These are phyloP conservation scores for Erethizon dorsatum DNA, from an alignment of 2,797 vertebrate genomes.

Conservation along the genomic window DNA sequence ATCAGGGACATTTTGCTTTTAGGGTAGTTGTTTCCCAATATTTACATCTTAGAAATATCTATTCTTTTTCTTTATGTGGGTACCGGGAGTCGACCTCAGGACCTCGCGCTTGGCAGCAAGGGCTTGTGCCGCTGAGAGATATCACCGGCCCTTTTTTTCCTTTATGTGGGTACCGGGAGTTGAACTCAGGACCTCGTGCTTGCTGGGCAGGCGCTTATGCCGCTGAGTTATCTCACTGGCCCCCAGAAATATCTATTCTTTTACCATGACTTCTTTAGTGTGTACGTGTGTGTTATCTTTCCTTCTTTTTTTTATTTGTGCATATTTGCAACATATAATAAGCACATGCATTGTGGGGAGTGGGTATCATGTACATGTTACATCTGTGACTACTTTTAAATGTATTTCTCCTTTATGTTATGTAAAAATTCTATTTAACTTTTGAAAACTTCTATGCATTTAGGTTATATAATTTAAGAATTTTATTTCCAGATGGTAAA, in stretches of 20 bases:
- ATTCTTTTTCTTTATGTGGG: background rate
- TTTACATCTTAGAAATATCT: slow-evolving; percentile 23
- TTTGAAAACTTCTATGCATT: background rate
- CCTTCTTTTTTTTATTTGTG: background rate
- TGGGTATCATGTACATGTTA: background rate
- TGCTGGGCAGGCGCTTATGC: too few species aligned
- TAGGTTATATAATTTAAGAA: background rate
- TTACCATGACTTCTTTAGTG: background rate
- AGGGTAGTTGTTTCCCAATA: background rate
- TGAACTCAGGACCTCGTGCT: too few species aligned
- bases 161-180: too few species aligned
- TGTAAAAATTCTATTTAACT: slow-evolving; percentile 3
- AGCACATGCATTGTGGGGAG: background rate
- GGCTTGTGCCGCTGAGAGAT: too few species aligned
- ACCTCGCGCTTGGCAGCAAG: too few species aligned
- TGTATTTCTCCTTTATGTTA: slow-evolving; percentile 3
- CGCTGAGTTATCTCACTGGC: too few species aligned
- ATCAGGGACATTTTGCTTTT: background rate
- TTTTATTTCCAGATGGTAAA: background rate
- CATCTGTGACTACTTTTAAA: background rate
- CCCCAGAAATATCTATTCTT: slow-evolving; percentile 10
- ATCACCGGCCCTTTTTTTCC: too few species aligned
- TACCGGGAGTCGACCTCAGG: too few species aligned
- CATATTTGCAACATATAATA: background rate
- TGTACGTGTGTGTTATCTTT: background rate